These are phyloP conservation scores for Lasaia peninsularis DNA, from an alignment of 1,140 invertebrate species.

Conservation along the genomic window DNA sequence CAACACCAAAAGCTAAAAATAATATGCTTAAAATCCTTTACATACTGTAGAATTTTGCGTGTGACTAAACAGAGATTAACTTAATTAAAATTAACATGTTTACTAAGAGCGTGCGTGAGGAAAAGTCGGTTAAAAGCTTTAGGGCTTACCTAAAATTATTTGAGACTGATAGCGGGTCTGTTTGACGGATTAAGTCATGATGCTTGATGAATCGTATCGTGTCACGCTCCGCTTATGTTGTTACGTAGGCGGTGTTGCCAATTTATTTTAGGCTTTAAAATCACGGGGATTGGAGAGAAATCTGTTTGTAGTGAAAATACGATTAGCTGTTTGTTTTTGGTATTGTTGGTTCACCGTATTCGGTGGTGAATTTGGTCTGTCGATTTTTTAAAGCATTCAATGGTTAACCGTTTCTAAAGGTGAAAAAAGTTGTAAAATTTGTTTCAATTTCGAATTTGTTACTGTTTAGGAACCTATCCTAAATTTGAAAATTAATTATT, in stretches of 20 bases:
- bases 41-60: neutral
- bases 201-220: conserved; percentile 20
- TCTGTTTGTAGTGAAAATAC: neutral
- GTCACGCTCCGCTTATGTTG: conserved; percentile 10
- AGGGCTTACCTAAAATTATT: conserved; percentile 2
- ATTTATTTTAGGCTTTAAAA: conserved; percentile 7
- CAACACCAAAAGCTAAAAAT: too few species aligned
- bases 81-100: conserved; percentile 4
- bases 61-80: neutral
- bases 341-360: neutral
- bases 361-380: neutral
- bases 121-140: conserved; percentile 6
- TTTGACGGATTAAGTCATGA: conserved; percentile 18
- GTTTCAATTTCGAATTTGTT: too few species aligned
- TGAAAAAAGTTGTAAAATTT: too few species aligned
- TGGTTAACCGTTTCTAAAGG: too few species aligned
- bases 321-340: neutral
- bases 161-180: conserved; percentile 13
- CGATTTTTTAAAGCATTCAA: too few species aligned
- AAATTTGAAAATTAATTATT: too few species aligned
- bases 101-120: conserved; percentile 7
- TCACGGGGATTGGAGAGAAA: neutral
- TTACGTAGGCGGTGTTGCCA: neutral
- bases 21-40: too few species aligned
- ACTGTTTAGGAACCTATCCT: too few species aligned